phyloP scores from a whole-genome alignment of 2,797 vertebrate species.

The Urocyon cinereoargenteus region DNA sequence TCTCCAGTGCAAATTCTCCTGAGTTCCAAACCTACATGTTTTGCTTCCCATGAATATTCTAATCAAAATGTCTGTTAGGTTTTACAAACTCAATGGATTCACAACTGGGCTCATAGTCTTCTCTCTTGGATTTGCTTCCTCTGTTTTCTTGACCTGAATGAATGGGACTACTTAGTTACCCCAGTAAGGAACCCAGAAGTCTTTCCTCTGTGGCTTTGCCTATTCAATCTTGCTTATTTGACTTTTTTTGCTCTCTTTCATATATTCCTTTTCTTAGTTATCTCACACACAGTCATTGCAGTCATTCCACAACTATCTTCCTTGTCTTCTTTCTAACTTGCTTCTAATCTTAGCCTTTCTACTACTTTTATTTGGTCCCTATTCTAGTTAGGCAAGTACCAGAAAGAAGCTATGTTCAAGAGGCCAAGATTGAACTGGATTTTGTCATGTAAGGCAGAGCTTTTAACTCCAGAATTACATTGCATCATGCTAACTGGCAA shows the following conservation, averaged over 20 bases:
- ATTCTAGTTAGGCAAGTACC: neutral
- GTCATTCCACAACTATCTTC: neutral
- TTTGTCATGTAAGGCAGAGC: neutral
- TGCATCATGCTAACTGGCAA: neutral
- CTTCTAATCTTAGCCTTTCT: neutral
- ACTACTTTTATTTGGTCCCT: neutral
- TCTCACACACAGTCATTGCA: neutral
- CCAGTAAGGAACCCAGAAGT: neutral
- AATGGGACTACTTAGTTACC: neutral
- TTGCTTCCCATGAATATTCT: neutral
- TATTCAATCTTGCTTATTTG: neutral
- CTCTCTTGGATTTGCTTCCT: neutral
- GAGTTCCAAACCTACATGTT: neutral
- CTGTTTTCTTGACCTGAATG: neutral
- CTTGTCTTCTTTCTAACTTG: neutral
- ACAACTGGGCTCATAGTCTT: neutral
- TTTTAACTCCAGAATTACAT: neutral
- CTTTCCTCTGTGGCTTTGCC: neutral
- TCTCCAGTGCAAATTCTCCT: neutral
- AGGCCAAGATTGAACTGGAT: neutral
- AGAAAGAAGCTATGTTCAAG: neutral
- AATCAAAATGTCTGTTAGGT: neutral
- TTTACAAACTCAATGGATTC: neutral
- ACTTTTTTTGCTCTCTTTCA: neutral
- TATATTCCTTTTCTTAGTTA: neutral